Base-by-base conservation (phyloP, 2,888 invertebrate species). In the Archips xylosteana region DNA sequence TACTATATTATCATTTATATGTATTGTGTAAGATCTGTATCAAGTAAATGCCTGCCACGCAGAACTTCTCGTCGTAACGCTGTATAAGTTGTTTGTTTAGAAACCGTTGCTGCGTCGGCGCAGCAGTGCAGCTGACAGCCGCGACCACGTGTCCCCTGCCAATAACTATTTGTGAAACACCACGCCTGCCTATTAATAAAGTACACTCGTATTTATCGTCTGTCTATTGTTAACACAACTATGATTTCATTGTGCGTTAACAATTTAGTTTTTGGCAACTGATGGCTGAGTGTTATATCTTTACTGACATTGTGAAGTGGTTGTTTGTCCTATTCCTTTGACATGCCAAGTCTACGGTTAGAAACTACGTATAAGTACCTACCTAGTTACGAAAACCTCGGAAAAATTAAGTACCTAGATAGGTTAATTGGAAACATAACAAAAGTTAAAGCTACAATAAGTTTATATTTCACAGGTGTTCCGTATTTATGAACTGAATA, bases 121-220 rank as follows among this genome's bases (percentile, higher is more conserved):
- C 68, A 59, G 42, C 12, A 45, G 59, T 65, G 65, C 71, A 66
- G 71, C 71, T 71, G 71, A 66, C 66, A 61, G 65, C 59, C 47
- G 49, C 71, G 51, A 67, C 66, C 75, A 71, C 75, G 75, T 75
- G 75, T 64, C 45, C 62, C 71, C 71, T 64, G 75, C 73, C 75
- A 75, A 73, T 75, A 72, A 75, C 75, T 73, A 73, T 73, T 75
- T 75, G 71, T 75, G 75, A 75, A 68, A 75, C 71, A 75, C 71
- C 59, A 75, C 67, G 67, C 67, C 67, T 60, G 67, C 73, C 73
- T 73, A 73, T 73, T 69, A 73, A 73, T 73, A 73, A 73, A 23
- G 68, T 69, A 69, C 73, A 63, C 62, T 34, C 57, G 49, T 63
- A 64, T 73, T 73, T 73, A 73, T 64, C 69, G 67, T 62, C 36